Percentiles rank a stretch among this genome's conserved stretches.
phyloP scores from a whole-genome alignment of 2,888 invertebrate genomes.

The Himalopsyche japonica region DNA sequence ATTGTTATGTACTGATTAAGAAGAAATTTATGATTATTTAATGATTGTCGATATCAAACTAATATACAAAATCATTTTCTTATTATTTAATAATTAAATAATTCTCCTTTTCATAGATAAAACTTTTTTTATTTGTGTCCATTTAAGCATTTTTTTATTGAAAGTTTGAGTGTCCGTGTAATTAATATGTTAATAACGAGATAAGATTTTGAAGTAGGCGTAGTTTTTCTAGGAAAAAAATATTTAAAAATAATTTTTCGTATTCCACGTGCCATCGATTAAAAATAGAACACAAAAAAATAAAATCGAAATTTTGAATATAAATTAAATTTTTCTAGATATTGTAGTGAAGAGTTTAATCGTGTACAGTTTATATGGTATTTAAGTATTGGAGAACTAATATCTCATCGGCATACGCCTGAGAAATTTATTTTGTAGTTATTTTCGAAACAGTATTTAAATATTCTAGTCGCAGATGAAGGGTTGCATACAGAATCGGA shows the following conservation, averaged over 20 bases:
- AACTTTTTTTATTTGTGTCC: background rate
- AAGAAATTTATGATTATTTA: background rate
- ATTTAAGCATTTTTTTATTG: background rate
- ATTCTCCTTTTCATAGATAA: too few species aligned
- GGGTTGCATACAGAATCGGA: background rate
- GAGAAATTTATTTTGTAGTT: background rate
- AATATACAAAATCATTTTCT: background rate
- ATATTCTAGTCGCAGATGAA: background rate
- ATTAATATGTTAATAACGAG: background rate
- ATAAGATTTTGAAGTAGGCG: background rate
- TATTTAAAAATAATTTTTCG: background rate
- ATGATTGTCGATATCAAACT: background rate
- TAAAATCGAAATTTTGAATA: too few species aligned
- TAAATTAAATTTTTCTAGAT: too few species aligned
- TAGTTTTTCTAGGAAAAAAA: background rate
- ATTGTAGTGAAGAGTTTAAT: too few species aligned
- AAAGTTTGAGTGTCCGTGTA: background rate
- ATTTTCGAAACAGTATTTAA: background rate
- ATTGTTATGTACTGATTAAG: background rate
- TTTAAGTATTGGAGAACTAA: background rate
- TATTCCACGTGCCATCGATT: too few species aligned
- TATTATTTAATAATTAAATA: background rate
- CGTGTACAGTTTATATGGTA: background rate
- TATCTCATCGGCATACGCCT: background rate
- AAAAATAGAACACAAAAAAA: background rate